A percentile compares a stretch with the other conserved stretches of the same genome.
Conservation (phyloP, 2,113 vertebrate species). For the Gopherus flavomarginatus region DNA sequence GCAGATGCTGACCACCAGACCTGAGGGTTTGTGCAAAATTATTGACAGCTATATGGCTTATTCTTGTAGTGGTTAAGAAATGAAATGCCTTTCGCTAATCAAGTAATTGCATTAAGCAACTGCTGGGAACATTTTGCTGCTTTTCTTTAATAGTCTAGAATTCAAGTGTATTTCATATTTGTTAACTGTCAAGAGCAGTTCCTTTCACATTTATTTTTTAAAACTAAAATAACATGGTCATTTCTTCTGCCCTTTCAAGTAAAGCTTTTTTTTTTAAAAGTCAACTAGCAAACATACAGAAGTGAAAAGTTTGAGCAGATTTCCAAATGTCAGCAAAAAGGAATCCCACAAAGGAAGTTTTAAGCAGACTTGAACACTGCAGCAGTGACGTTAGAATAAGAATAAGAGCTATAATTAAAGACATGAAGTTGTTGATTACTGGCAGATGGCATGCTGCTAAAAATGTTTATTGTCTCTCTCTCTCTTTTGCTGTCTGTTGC, state of each 20-base stretch:
- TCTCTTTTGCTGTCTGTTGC: accelerated
- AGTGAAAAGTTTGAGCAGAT: conserved; percentile 5
- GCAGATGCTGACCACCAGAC: conserved; percentile 64
- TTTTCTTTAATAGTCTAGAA: conserved; percentile 53
- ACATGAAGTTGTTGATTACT: background rate
- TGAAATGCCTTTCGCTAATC: conserved; percentile 75
- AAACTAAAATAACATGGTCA: conserved; percentile 16
- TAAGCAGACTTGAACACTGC: background rate
- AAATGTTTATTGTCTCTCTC: background rate
- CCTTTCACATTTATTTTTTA: conserved; percentile 69
- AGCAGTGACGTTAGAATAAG: accelerated
- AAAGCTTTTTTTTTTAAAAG: background rate
- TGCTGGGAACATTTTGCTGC: conserved; percentile 73
- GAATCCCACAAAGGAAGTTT: background rate
- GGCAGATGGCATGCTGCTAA: background rate
- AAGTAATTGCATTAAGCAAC: conserved; percentile 79
- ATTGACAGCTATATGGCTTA: conserved; percentile 87
- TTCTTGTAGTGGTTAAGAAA: conserved; percentile 81
- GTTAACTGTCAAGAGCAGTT: conserved; percentile 78
- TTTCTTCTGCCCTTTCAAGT: background rate
- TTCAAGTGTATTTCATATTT: conserved; percentile 58
- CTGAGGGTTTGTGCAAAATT: conserved; percentile 67
- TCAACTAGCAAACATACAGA: background rate
- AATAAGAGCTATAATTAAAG: background rate
- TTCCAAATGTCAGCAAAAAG: background rate